Base-by-base conservation (phyloP, 2,888 invertebrate species). In the Apocheima hispidaria region DNA sequence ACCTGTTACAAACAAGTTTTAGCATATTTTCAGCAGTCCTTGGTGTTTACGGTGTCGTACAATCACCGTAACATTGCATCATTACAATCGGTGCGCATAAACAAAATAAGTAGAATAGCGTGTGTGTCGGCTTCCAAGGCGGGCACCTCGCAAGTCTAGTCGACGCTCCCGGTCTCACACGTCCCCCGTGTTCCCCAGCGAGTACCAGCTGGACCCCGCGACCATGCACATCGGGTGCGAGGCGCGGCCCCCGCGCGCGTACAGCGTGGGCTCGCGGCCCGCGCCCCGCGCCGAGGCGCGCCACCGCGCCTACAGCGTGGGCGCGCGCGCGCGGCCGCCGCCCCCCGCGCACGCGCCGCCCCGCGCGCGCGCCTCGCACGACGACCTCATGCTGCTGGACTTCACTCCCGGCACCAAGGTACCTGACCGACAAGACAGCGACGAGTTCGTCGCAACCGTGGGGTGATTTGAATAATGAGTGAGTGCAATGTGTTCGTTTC, bases 161-260 rank as follows among this genome's bases (percentile, higher is more conserved):
- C n/a, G n/a, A n/a, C n/a, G n/a, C n/a, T n/a, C n/a, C n/a, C n/a
- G n/a, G n/a, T n/a, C n/a, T n/a, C n/a, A n/a, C n/a, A n/a, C n/a
- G n/a, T n/a, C n/a, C n/a, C n/a, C n/a, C n/a, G n/a, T n/a, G n/a
- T n/a, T n/a, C n/a, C 5, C 14, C 76, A 95, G 95, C 48, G 96
- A 96, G 81, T 97, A 96, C 88, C 96, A 95, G 70, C 91, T 97
- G 49, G 97, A 97, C 77, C 97, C 97, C 77, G 97, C 97, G 0
- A 93, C 94, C 60, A 95, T 97, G 14, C 96, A 96, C 82, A 94
- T 97, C 61, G 90, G 35, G 94, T 94, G 68, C 75, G 94, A 72
- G 83, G 97, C 70, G 96, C 96, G 74, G n/a, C 84, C 84, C 35
- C 78, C 86, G 51, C 87, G 89, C 63, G 88, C 90, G 72, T 94